Conservation (phyloP, 1,140 invertebrate species). For the Rhyacophila brunnea region DNA sequence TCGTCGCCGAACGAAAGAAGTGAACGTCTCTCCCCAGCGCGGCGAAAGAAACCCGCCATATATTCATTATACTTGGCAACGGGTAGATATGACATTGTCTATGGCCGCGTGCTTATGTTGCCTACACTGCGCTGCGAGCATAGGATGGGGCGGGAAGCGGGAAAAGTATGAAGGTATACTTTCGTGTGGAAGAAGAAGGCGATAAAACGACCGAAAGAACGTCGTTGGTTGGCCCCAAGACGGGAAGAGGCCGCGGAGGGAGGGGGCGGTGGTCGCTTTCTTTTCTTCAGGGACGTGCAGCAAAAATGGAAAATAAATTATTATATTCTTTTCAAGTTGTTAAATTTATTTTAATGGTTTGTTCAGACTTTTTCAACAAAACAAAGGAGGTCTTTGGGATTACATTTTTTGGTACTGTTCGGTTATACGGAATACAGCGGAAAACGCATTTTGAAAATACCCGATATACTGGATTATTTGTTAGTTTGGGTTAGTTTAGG, state of each 20-base stretch:
- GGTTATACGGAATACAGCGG: too few relatives aligned
- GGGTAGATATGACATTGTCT: constrained; percentile 26
- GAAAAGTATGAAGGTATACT: constrained; percentile 28
- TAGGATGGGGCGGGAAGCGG: constrained; percentile 4
- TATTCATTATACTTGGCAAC: constrained; percentile 28
- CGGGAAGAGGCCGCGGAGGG: constrained; percentile 30
- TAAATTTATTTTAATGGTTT: too few relatives aligned
- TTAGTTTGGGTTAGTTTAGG: too few relatives aligned
- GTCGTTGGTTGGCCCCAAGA: constrained; percentile 38
- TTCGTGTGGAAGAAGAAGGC: constrained; percentile 37
- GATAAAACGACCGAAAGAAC: constrained; percentile 38
- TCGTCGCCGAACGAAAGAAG: constrained; percentile 27
- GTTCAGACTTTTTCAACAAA: too few relatives aligned
- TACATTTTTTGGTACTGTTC: too few relatives aligned
- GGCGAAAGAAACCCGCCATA: constrained; percentile 31
- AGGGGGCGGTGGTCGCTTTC: constrained; percentile 28
- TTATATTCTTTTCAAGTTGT: too few relatives aligned
- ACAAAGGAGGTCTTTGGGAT: too few relatives aligned
- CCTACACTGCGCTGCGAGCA: constrained; percentile 1
- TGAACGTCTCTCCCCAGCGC: constrained; percentile 9
- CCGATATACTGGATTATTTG: too few relatives aligned
- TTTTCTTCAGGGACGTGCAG: constrained; percentile 21
- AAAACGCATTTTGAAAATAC: too few relatives aligned
- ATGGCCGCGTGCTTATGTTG: too few relatives aligned
- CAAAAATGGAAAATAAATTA: too few relatives aligned